A percentile compares a stretch with the other conserved stretches of the same genome.
phyloP scores from a whole-genome alignment of 2,797 vertebrate genomes.

The Oceanodroma leucorhoa region DNA sequence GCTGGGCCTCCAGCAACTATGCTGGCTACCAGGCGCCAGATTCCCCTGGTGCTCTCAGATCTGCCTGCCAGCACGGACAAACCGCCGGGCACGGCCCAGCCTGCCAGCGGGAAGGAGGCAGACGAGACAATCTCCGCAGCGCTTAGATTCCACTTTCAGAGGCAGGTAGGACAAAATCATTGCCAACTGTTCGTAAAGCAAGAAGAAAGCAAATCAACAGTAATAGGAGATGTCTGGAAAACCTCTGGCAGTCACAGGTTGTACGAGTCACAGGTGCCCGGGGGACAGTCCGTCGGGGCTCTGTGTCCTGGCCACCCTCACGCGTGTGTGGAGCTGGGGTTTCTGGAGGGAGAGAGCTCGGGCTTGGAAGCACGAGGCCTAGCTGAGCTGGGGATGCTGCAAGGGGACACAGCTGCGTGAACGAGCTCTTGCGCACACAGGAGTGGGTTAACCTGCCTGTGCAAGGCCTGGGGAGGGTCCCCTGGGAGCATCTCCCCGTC shows the following conservation, averaged over 20 bases:
- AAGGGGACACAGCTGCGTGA: neutral
- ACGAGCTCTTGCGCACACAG: neutral
- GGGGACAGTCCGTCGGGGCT: neutral
- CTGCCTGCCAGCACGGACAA: neutral
- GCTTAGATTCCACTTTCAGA: neutral
- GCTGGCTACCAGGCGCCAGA: neutral
- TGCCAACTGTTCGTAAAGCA: neutral
- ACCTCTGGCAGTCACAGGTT: neutral
- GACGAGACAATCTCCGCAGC: neutral
- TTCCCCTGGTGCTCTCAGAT: neutral
- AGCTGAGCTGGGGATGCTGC: neutral
- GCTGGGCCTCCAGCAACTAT: neutral
- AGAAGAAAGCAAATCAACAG: neutral
- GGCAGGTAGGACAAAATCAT: neutral
- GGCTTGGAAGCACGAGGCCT: neutral
- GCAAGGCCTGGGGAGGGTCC: neutral
- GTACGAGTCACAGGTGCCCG: accelerated
- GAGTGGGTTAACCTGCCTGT: neutral
- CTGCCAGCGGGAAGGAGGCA: neutral
- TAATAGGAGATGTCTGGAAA: neutral
- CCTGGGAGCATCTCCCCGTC: neutral
- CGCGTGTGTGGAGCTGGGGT: accelerated
- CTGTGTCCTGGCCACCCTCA: neutral
- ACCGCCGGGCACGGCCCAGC: neutral
- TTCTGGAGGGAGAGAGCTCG: neutral